Conservation (phyloP, 2,113 vertebrate genomes). For the Calyptomena viridis region DNA sequence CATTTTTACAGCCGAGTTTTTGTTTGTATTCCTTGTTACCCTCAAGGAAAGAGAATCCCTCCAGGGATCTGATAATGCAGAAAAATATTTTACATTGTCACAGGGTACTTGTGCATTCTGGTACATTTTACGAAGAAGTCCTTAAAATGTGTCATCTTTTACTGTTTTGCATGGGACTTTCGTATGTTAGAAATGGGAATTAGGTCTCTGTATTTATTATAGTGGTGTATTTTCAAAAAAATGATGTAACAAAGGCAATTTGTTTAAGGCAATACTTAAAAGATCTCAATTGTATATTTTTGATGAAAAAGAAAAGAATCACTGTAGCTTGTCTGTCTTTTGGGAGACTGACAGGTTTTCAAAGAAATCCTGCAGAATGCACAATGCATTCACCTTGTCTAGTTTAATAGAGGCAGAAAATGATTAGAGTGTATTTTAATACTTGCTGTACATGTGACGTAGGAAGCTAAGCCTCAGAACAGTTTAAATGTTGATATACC, state of each 20-base stretch:
- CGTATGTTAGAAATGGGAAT: neutral
- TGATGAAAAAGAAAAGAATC: neutral
- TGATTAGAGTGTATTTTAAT: constrained; percentile 53
- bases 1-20: neutral
- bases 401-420: constrained; percentile 65
- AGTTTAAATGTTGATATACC: constrained; percentile 73
- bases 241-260: neutral
- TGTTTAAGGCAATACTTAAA: no score
- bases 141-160: neutral
- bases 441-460: constrained; percentile 39
- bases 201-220: neutral
- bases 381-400: constrained; percentile 66
- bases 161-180: neutral
- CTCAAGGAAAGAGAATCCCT: neutral
- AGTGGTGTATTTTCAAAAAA: neutral
- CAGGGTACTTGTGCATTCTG: neutral
- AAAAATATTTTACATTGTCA: neutral
- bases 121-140: neutral
- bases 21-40: neutral
- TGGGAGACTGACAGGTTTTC: neutral
- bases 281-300: neutral
- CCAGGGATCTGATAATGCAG: neutral
- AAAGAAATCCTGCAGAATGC: constrained; percentile 40
- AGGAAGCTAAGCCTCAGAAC: constrained; percentile 67
- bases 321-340: neutral